A percentile compares a stretch with the other conserved stretches of the same genome.
These are phyloP conservation scores for Saturnia pavonia DNA, from an alignment of 2,888 invertebrate genomes.

Conservation along the genomic window DNA sequence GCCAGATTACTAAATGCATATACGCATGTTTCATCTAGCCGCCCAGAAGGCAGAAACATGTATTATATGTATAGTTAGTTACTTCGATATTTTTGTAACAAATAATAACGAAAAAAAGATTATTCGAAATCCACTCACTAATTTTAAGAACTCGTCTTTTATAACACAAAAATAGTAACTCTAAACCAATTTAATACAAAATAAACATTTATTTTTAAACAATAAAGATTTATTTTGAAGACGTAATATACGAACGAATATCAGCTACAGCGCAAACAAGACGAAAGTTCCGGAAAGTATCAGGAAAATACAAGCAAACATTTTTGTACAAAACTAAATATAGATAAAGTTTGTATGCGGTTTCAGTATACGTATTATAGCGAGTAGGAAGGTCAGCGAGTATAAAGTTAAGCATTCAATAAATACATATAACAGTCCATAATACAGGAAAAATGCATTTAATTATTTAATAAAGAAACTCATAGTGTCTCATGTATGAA, in stretches of 20 bases:
- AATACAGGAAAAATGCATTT: not conserved
- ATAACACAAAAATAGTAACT: not conserved
- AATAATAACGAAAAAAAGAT: not conserved
- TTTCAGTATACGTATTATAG: not conserved
- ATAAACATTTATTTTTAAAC: not conserved
- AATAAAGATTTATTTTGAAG: conserved; percentile 4
- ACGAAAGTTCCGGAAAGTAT: conserved; percentile 18
- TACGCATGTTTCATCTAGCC: too few relatives aligned
- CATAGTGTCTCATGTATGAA: too few relatives aligned
- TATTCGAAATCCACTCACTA: not conserved
- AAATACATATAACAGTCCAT: too few relatives aligned
- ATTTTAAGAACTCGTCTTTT: not conserved
- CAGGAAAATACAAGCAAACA: conserved; percentile 21
- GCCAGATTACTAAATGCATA: too few relatives aligned
- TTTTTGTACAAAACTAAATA: conserved; percentile 18
- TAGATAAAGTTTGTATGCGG: not conserved
- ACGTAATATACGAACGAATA: too few relatives aligned
- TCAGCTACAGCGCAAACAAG: conserved; percentile 13
- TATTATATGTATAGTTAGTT: too few relatives aligned
- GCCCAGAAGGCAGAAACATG: too few relatives aligned
- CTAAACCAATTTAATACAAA: not conserved
- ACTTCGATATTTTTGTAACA: not conserved
- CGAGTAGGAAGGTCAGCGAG: not conserved
- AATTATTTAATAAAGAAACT: not conserved
- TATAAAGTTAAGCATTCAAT: not conserved